phyloP scores from a whole-genome alignment of 2,888 invertebrate genomes.

The Drosophila prolongata region DNA sequence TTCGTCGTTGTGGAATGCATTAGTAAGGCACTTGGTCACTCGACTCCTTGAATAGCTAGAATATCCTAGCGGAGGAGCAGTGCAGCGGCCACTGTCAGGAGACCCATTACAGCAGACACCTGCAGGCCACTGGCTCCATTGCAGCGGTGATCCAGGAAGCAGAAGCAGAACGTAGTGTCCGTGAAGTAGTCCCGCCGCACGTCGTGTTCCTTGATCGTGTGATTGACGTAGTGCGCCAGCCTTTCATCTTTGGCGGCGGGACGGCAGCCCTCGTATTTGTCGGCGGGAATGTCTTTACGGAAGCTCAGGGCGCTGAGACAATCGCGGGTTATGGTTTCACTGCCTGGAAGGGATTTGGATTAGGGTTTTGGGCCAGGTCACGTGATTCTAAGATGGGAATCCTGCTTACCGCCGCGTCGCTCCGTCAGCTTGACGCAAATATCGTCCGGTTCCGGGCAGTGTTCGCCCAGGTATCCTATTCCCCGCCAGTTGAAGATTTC shows the following conservation, averaged over 20 bases:
- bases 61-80: slow-evolving; percentile 35
- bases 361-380: slow-evolving; percentile 51
- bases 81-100: slow-evolving; percentile 24
- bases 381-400: neutral
- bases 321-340: slow-evolving; percentile 92
- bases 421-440: slow-evolving; percentile 96
- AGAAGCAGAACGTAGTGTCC: slow-evolving; percentile 94
- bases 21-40: slow-evolving; percentile 36
- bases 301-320: slow-evolving; percentile 92
- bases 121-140: slow-evolving; percentile 85
- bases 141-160: slow-evolving; percentile 95
- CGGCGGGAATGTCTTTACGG: slow-evolving; percentile 94
- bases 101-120: slow-evolving; percentile 8
- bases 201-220: slow-evolving; percentile 93
- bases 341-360: slow-evolving; percentile 86
- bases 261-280: slow-evolving; percentile 95
- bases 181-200: slow-evolving; percentile 93
- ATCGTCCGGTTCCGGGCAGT: slow-evolving; percentile 93
- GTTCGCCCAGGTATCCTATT: slow-evolving; percentile 89
- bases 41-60: neutral
- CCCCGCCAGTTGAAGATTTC: slow-evolving; percentile 93
- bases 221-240: slow-evolving; percentile 94
- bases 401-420: slow-evolving; percentile 90
- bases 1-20: slow-evolving; percentile 54
- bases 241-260: slow-evolving; percentile 91